Evolutionary conservation across 2,113 vertebrate genomes (phyloP).

Genomic region (Calyptommatus sinebrachiatus): DNA sequence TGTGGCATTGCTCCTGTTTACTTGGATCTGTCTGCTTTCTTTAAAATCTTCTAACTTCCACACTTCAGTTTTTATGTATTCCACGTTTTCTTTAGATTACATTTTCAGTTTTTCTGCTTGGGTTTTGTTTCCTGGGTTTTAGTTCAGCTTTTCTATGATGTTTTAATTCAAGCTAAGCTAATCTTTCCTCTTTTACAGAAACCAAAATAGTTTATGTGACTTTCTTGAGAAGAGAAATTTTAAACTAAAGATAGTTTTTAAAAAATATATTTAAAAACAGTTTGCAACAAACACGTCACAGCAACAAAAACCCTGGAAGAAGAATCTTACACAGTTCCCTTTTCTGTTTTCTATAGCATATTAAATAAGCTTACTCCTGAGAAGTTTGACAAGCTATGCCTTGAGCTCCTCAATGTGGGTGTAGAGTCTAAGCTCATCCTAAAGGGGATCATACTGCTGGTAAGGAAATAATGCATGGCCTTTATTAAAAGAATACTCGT

Average conservation of each 20-base stretch:
- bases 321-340: background rate
- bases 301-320: background rate
- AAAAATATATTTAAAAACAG: background rate
- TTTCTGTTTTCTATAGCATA: slow-evolving; percentile 77
- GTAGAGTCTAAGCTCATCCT: slow-evolving; percentile 99
- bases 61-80: too few relatives aligned
- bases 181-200: background rate
- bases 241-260: background rate
- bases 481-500: background rate
- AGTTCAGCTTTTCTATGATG: background rate
- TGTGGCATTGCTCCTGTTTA: too few relatives aligned
- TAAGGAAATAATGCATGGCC: slow-evolving; percentile 64
- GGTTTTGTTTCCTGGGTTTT: background rate
- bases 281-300: background rate
- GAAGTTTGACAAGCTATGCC: slow-evolving; percentile 99
- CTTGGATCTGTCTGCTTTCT: too few relatives aligned
- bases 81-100: background rate
- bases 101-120: background rate
- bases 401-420: slow-evolving; percentile 99
- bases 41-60: too few relatives aligned
- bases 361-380: slow-evolving; percentile 99
- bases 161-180: background rate
- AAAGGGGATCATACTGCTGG: slow-evolving; percentile 99
- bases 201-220: background rate
- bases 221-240: background rate